Evolutionary conservation across 2,797 vertebrate genomes (phyloP).

Genomic region (Gadopsis bispinosus): DNA sequence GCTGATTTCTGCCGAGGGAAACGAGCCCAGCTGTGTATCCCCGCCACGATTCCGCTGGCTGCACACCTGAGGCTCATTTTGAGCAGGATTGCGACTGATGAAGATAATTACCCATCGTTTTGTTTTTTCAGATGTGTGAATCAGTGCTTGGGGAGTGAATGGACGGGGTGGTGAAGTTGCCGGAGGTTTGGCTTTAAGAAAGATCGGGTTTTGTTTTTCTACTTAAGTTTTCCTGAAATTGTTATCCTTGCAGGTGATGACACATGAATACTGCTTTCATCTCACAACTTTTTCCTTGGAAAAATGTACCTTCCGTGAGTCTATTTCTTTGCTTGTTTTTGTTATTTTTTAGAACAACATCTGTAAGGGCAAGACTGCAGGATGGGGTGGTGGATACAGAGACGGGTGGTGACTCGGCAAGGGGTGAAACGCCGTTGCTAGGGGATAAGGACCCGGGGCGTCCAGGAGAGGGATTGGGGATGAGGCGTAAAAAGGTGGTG

Average conservation of each 20-base stretch:
- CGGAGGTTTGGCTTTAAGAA: constrained; percentile 42
- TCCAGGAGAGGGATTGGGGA: constrained; percentile 67
- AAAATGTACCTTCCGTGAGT: constrained; percentile 1
- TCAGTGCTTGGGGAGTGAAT: constrained; percentile 45
- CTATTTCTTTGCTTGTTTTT: background rate
- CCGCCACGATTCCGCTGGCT: constrained; percentile 37
- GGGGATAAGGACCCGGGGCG: constrained; percentile 53
- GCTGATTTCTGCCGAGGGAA: constrained; percentile 62
- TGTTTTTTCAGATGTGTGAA: constrained; percentile 40
- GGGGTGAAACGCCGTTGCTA: constrained; percentile 70
- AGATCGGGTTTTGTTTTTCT: constrained; percentile 29
- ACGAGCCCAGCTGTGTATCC: constrained; percentile 73
- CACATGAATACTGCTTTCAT: constrained; percentile 29
- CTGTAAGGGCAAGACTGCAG: constrained; percentile 71
- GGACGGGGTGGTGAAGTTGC: constrained; percentile 21
- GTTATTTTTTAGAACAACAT: constrained; percentile 66
- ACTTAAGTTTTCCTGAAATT: constrained; percentile 28
- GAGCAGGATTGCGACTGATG: constrained; percentile 70
- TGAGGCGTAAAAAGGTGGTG: constrained; percentile 67
- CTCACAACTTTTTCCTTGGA: background rate
- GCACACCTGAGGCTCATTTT: constrained; percentile 79
- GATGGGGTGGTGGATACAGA: constrained; percentile 65
- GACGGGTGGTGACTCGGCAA: constrained; percentile 62
- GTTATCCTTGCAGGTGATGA: constrained; percentile 18
- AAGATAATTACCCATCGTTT: constrained; percentile 72